Evolutionary conservation across 1,140 invertebrate genomes (phyloP).

Genomic region (Paralvinella palmiformis): DNA sequence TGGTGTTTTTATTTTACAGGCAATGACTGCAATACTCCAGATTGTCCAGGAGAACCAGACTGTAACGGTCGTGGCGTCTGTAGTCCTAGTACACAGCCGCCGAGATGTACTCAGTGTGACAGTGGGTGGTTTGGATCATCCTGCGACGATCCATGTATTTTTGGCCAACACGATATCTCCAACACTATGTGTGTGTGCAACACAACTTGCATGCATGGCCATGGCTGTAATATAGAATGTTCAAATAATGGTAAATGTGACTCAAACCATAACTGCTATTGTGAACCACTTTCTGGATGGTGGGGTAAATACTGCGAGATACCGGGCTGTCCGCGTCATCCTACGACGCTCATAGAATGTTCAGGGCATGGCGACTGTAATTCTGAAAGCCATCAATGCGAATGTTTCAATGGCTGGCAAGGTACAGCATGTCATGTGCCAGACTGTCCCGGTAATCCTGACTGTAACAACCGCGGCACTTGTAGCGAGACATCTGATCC

Average conservation of each 20-base stretch:
- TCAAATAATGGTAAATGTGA: conserved; percentile 26
- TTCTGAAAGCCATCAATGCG: conserved; percentile 25
- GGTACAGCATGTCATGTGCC: conserved; percentile 34
- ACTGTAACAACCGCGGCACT: conserved; percentile 29
- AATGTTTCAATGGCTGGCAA: conserved; percentile 32
- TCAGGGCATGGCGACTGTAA: conserved; percentile 34
- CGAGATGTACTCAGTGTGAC: conserved; percentile 30
- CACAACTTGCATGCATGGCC: conserved; percentile 33
- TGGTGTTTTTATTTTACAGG: conserved; percentile 22
- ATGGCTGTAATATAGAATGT: conserved; percentile 34
- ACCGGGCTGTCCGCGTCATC: conserved; percentile 34
- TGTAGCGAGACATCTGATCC: conserved; percentile 28
- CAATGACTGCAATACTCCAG: conserved; percentile 26
- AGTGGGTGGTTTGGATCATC: conserved; percentile 30
- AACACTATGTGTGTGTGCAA: conserved; percentile 30
- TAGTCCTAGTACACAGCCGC: conserved; percentile 27
- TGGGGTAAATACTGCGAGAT: conserved; percentile 21
- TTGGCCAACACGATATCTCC: conserved; percentile 24
- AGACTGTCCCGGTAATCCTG: conserved; percentile 35
- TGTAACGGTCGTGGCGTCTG: conserved; percentile 30
- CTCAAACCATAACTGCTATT: conserved; percentile 14
- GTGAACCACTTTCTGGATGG: conserved; percentile 34
- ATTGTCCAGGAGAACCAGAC: conserved; percentile 34
- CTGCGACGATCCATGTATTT: conserved; percentile 31
- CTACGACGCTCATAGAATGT: conserved; percentile 27